Evolutionary conservation across 2,888 invertebrate species (phyloP), one percentile per base, ranked within the genome.

Genomic region (Cyrtodaria siliqua): DNA sequence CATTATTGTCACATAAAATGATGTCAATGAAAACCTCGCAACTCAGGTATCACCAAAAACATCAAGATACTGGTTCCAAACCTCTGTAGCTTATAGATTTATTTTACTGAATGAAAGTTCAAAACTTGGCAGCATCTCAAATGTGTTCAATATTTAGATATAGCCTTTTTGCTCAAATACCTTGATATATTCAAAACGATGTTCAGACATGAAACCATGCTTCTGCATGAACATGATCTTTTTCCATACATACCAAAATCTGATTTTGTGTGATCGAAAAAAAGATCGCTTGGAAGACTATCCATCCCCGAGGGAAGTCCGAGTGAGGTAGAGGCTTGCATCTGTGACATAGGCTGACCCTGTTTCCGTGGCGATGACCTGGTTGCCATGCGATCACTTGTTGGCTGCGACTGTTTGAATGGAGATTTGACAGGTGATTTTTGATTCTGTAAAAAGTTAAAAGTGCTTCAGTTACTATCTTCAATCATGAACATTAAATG

Each of bases 341-440:
- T 66, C 20, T 74, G 73, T 2, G 18, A 38, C 12, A 42, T 12
- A 16, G 40, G 42, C 14, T 71, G 71, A 33, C 76, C 79, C 57
- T 78, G 72, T 82, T 92, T 93, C 63, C 92, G 76, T 47, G 93
- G 93, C 14, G 93, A 93, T 23, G 92, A 92, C 53, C 93, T 83
- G 2, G 93, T 93, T 6, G 90, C 90, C 92, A 93, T 93, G 60
- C 92, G 79, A 38, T 89, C 84, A 49, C 74, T 59, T 1, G 85
- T 64, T 26, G 86, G 85, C 70, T 89, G 91, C 60, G 90, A 77
- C 60, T 78, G 89, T 55, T 86, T 85, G 24, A 89, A 79, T 49
- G 90, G 90, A 53, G 90, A 86, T 72, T 91, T 91, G 16, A 83
- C 83, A 14, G 88, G 90, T 53, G 87, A 88, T 52, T 86, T 84